phyloP scores from a whole-genome alignment of 2,888 invertebrate species.

The Metopia argyrocephala region DNA sequence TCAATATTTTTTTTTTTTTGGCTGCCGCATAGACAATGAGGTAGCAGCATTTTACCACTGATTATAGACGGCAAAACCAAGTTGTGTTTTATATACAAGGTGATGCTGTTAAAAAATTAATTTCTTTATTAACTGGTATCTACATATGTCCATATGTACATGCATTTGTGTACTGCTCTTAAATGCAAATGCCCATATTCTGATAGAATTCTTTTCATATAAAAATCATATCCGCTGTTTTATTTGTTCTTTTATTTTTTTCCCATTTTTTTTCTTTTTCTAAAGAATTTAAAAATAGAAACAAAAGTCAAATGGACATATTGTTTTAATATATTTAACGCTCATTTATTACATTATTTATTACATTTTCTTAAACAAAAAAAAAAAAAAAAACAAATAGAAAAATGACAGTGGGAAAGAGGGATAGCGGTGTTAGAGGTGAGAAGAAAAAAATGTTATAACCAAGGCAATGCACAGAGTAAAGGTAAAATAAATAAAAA shows the following conservation, averaged over 20 bases:
- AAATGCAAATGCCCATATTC: not conserved
- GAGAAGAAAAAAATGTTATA: too few species aligned
- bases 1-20: too few species aligned
- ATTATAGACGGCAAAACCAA: too few species aligned
- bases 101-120: too few species aligned
- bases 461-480: not conserved
- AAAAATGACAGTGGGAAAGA: constrained; percentile 23
- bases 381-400: constrained; percentile 6
- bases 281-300: not conserved
- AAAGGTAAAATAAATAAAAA: constrained; percentile 5
- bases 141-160: too few species aligned
- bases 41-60: too few species aligned
- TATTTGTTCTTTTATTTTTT: constrained; percentile 39
- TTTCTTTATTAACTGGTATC: too few species aligned
- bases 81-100: too few species aligned
- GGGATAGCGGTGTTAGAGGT: constrained; percentile 24
- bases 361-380: constrained; percentile 58
- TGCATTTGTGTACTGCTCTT: too few species aligned
- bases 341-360: constrained; percentile 75
- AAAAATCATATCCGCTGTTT: constrained; percentile 52
- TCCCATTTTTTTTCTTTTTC: not conserved
- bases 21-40: too few species aligned
- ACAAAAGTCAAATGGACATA: constrained; percentile 34
- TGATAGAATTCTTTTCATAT: not conserved
- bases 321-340: constrained; percentile 70